A percentile compares a stretch with the other conserved stretches of the same genome.
These are phyloP conservation scores for Selene dorsalis DNA, from an alignment of 2,797 vertebrate species.

Conservation along the genomic window DNA sequence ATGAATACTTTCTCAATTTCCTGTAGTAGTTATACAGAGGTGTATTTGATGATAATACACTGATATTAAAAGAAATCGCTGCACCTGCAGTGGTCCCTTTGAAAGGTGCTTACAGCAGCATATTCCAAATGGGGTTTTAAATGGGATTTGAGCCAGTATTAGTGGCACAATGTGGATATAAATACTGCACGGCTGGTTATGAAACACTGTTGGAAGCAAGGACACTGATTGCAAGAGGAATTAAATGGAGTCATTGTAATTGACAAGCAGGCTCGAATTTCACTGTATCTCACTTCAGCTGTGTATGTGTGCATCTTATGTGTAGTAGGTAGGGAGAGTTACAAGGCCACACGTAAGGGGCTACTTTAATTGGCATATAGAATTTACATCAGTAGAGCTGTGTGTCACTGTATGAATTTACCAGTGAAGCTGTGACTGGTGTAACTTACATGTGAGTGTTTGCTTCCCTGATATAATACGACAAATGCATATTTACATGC, in stretches of 20 bases:
- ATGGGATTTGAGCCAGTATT: constrained; percentile 19
- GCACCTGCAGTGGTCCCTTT: neutral
- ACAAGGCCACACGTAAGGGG: constrained; percentile 29
- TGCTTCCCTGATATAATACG: neutral
- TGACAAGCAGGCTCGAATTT: constrained; percentile 40
- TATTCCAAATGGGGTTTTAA: neutral
- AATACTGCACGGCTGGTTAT: constrained; percentile 39
- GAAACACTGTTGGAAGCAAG: constrained; percentile 41
- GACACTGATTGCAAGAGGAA: constrained; percentile 32
- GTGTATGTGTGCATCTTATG: neutral
- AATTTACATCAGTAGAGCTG: neutral
- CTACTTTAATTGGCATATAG: neutral
- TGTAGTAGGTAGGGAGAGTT: constrained; percentile 33
- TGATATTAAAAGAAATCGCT: neutral
- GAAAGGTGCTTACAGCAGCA: constrained; percentile 4
- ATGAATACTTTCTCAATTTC: neutral
- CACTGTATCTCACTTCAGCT: constrained; percentile 27
- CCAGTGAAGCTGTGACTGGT: neutral
- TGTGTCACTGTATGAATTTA: constrained; percentile 4
- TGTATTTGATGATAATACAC: neutral
- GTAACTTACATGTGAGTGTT: neutral
- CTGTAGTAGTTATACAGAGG: neutral
- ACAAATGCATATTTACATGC: neutral
- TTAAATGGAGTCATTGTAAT: constrained; percentile 39
- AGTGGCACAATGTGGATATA: constrained; percentile 22